Conservation (phyloP, 2,113 vertebrate species). For the Xyliphius kryptos region DNA sequence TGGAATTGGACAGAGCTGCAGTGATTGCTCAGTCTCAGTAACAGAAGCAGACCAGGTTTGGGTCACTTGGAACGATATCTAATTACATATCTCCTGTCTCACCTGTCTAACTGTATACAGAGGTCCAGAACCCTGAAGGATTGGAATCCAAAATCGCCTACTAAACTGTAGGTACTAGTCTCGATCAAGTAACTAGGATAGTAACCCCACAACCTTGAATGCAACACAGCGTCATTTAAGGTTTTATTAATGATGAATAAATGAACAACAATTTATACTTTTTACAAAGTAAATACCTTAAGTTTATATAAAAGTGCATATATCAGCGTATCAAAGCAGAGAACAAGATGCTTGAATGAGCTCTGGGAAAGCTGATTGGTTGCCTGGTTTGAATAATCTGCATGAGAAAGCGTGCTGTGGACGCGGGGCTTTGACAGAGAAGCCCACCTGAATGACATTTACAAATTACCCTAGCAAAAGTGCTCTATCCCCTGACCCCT, state of each 20-base stretch:
- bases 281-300: not conserved
- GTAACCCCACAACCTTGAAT: no score
- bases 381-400: constrained; percentile 60
- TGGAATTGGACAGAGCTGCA: constrained; percentile 32
- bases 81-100: constrained; percentile 32
- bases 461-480: constrained; percentile 97
- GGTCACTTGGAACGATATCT: constrained; percentile 34
- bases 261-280: not conserved
- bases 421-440: constrained; percentile 68
- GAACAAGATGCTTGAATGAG: constrained; percentile 29
- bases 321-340: constrained; percentile 10
- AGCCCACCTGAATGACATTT: constrained; percentile 95
- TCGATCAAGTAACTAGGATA: no score
- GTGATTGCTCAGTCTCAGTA: constrained; percentile 46
- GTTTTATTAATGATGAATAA: not conserved
- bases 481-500: constrained; percentile 93
- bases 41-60: constrained; percentile 33
- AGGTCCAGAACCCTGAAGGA: constrained; percentile 12
- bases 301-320: not conserved
- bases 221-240: no score
- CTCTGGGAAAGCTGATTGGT: constrained; percentile 13
- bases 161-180: no score
- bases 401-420: constrained; percentile 65
- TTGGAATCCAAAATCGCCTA: no score
- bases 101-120: constrained; percentile 15